These are phyloP conservation scores for Clupea harengus DNA, from an alignment of 2,113 vertebrate genomes.

Conservation along the genomic window DNA sequence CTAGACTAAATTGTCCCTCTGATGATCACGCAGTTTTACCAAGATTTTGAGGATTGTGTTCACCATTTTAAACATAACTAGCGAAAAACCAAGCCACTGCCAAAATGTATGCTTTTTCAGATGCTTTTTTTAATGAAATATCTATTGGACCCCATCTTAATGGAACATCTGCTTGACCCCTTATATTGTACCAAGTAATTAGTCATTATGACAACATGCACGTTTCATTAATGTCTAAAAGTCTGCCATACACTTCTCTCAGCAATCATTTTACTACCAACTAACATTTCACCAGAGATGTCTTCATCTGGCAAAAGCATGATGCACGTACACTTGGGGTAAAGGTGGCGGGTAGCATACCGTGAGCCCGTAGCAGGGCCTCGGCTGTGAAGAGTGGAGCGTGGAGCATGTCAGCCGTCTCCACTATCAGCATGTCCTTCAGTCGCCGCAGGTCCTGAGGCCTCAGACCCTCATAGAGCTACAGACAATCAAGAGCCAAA, in stretches of 20 bases:
- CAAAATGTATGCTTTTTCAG: not conserved
- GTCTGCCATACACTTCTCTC: not conserved
- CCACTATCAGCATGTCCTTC: conserved; percentile 98
- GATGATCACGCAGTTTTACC: not conserved
- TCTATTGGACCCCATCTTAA: not conserved
- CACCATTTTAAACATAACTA: not conserved
- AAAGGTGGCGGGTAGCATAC: conserved; percentile 65
- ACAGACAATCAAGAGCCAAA: conserved; percentile 15
- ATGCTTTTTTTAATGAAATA: not conserved
- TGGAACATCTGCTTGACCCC: not conserved
- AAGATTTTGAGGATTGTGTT: not conserved
- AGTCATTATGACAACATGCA: not conserved
- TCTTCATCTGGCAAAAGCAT: not conserved
- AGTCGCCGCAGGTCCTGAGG: conserved; percentile 90
- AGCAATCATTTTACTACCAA: not conserved
- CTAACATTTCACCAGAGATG: not conserved
- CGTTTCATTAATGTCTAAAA: not conserved
- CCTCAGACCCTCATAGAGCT: conserved; percentile 90
- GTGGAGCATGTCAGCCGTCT: conserved; percentile 98
- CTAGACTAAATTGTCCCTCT: not conserved
- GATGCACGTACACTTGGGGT: not conserved
- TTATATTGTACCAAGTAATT: too few relatives aligned
- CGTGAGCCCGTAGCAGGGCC: conserved; percentile 92
- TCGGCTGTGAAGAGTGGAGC: conserved; percentile 95
- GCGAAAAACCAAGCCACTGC: not conserved